Evolutionary conservation across 2,113 vertebrate species (phyloP), one percentile per base, ranked within the genome.

Genomic region (Cryptomyrus ogoouensis): DNA sequence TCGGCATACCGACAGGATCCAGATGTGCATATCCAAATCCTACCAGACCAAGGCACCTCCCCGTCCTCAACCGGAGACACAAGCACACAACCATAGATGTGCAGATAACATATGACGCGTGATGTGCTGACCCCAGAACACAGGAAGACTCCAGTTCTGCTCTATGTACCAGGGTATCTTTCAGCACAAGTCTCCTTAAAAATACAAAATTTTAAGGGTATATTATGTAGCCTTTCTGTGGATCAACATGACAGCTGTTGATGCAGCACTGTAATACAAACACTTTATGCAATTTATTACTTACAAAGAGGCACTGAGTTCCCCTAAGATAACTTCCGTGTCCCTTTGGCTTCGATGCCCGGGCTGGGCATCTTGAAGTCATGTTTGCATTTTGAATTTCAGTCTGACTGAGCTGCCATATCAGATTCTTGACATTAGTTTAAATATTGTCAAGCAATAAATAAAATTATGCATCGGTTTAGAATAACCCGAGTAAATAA

Each of bases 361-460:
- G 5, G 44, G 21, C 87, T 42, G 74, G 35, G 35, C 31, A 56
- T 88, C 47, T 44, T 42, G 19, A n/a, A 80, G 47, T 83, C 13
- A 44, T 86, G 77, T 83, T 89, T 89, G 56, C 88, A 56, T 83
- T 90, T 70, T 83, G 88, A 47, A 66, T 83, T 87, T 80, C 80
- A 88, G 88, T 88, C 44, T 90, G 90, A 91, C 66, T 89, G 88
- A 91, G 90, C 89, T 74, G 62, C 89, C 74, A 91, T 90, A 91
- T 80, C 88, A 50, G 89, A 89, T 90, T 84, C 90, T 89, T 91
- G 85, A 92, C 88, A 90, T 91, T 91, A 88, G 83, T 88, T 91
- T 88, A 83, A 88, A 91, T 84, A 91, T 90, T 90, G 80, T 90
- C 90, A 77, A 89, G 91, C 90, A 91, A 91, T 91, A 92, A 91